Conservation (phyloP, 2,113 vertebrate species). For the Potamarius usumacintae region DNA sequence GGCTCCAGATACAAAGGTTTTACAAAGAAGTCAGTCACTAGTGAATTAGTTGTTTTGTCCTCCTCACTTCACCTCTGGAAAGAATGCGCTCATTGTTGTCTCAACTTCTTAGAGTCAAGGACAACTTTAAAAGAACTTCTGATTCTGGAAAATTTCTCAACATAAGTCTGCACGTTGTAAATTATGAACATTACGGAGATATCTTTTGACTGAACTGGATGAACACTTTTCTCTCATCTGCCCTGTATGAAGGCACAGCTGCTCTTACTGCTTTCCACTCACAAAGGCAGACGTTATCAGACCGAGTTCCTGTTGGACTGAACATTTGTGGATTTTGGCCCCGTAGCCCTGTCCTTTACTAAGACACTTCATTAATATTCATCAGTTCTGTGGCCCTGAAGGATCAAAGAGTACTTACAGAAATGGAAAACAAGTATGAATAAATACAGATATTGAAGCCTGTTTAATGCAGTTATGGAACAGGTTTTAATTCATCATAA, state of each 20-base stretch:
- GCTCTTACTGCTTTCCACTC: slow-evolving; percentile 20
- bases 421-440: slow-evolving; percentile 6
- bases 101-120: neutral
- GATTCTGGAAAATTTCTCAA: neutral
- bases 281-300: slow-evolving; percentile 14
- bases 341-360: slow-evolving; percentile 13
- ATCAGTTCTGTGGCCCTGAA: slow-evolving; percentile 25
- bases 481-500: neutral
- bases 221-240: slow-evolving; percentile 18
- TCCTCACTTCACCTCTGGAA: slow-evolving; percentile 5
- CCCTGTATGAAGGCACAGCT: slow-evolving; percentile 5
- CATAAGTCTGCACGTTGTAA: neutral
- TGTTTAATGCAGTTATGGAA: neutral
- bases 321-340: slow-evolving; percentile 32
- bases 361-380: slow-evolving; percentile 33
- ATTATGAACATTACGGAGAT: neutral
- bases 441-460: neutral
- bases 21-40: slow-evolving; percentile 6
- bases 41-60: slow-evolving; percentile 32
- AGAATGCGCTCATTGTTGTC: slow-evolving; percentile 23
- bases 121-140: neutral
- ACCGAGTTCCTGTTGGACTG: slow-evolving; percentile 13
- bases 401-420: neutral
- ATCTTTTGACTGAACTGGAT: neutral
- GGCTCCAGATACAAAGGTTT: slow-evolving; percentile 18